Evolutionary conservation across 2,113 vertebrate genomes (phyloP), one percentile per base, ranked within the genome.

Genomic region (Eulemur macaco): DNA sequence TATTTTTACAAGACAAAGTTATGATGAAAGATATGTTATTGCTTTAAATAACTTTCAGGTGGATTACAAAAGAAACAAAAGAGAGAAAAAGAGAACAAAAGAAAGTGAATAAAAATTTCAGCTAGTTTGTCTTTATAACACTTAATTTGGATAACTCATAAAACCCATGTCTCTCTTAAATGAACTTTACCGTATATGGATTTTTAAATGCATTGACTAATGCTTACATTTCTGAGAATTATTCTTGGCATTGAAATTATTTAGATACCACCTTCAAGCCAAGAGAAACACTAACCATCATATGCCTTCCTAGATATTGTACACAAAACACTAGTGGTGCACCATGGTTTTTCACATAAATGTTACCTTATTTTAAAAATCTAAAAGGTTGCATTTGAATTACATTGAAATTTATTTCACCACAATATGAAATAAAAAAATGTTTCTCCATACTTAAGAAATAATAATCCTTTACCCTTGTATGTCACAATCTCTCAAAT

Each of bases 171-270:
- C 68, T 96, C 42, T 88, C 60, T 96, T 94, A 84, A 97, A 90
- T 93, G 42, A 94, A 69, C 96, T 89, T 97, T 68, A 92, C 52
- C 34, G 0, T 15, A 77, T 97, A 90, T 96, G 85, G 8, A 81
- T 89, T 90, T 77, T 96, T 21, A 31, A 95, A 95, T 78, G 25
- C 76, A 83, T 25, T 97, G 86, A 94, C 34, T 96, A 97, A 92
- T 56, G 89, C 20, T 88, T 90, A 93, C 20, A 42, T 42, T 94
- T 95, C 63, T 83, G 89, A 94, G 47, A 86, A 13, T 97, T 97
- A 83, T 97, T 97, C 76, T 95, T 97, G 96, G 56, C 94, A 88
- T 68, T 23, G 7, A 21, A 92, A 34, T 12, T 94, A 63, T 76
- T 87, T 96, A 54, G 82, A 85, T 60, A 93, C 29, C 91, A 95